phyloP scores from a whole-genome alignment of 2,113 vertebrate genomes.

The Pygoscelis antarcticus region DNA sequence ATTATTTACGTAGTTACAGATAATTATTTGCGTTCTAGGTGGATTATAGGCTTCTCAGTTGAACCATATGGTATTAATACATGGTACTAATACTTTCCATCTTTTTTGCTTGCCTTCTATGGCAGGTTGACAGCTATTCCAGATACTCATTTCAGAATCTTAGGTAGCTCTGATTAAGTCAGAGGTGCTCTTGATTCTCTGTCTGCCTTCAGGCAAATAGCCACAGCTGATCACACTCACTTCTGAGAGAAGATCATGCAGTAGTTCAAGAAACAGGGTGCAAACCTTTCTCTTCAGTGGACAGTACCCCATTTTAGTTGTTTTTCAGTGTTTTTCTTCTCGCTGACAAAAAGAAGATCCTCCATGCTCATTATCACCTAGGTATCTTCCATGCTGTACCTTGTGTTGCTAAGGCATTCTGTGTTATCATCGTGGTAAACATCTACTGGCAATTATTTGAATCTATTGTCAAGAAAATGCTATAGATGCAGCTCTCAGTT shows the following conservation, averaged over 20 bases:
- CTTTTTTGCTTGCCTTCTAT: neutral
- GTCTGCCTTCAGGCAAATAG: neutral
- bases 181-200: neutral
- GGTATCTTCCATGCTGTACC: neutral
- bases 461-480: neutral
- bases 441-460: neutral
- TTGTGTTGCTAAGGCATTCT: neutral
- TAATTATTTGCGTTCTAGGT: neutral
- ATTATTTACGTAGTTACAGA: neutral
- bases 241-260: neutral
- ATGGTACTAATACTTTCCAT: neutral
- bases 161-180: neutral
- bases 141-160: neutral
- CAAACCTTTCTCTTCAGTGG: neutral
- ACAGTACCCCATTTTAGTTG: neutral
- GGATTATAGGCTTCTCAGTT: neutral
- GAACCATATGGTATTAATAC: neutral
- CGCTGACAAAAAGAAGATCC: neutral
- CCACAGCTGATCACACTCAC: neutral
- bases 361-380: neutral
- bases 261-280: neutral
- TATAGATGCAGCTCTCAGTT: neutral
- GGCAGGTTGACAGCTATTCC: neutral
- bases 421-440: neutral
- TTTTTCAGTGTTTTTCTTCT: neutral